Evolutionary conservation across 2,113 vertebrate genomes (phyloP).

Genomic region (Salvelinus sp.): DNA sequence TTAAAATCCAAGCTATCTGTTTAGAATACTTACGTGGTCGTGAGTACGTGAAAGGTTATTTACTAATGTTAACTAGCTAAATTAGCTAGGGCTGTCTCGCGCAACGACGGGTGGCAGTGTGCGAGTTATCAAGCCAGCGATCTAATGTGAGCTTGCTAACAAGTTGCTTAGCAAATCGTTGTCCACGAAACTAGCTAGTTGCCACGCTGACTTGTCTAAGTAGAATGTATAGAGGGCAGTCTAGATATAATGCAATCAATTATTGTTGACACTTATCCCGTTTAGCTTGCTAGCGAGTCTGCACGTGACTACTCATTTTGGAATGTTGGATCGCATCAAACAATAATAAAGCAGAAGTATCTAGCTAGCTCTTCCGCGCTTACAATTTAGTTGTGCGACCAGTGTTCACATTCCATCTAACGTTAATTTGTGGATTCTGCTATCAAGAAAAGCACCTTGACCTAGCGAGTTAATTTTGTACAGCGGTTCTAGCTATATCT

Average conservation of each 20-base stretch:
- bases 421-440: not conserved
- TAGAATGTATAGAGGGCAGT: not conserved
- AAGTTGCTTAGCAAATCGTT: not conserved
- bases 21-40: not conserved
- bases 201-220: too few relatives aligned
- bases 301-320: not conserved
- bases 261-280: not conserved
- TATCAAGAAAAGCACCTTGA: not conserved
- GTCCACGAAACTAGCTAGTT: not conserved
- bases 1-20: not conserved
- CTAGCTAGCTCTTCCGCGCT: not conserved
- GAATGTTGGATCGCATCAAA: conserved; percentile 15
- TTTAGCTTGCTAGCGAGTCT: not conserved
- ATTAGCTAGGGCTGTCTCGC: conserved; percentile 20
- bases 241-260: too few relatives aligned
- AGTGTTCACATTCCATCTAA: not conserved
- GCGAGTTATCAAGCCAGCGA: too few relatives aligned
- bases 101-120: not conserved
- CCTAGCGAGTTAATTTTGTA: not conserved
- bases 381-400: not conserved
- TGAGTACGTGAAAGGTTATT: conserved; percentile 54
- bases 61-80: conserved; percentile 55
- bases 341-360: conserved; percentile 9
- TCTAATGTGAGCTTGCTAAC: not conserved
- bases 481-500: conserved; percentile 3